Evolutionary conservation across 2,888 invertebrate genomes (phyloP).

Genomic region (Drosophila anomelani): DNA sequence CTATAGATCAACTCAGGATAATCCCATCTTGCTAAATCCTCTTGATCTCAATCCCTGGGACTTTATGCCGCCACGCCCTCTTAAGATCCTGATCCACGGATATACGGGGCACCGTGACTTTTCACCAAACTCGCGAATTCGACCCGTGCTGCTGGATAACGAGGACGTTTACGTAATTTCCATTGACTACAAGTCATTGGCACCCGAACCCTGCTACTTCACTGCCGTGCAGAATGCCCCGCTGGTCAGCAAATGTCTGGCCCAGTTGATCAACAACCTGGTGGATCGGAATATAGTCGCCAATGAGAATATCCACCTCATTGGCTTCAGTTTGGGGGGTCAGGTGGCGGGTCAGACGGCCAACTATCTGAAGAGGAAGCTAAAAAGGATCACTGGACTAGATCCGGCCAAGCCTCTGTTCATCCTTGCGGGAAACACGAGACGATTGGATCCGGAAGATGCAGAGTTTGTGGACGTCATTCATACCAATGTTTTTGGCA

Average conservation of each 20-base stretch:
- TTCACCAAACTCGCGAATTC: conserved; percentile 87
- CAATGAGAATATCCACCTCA: conserved; percentile 86
- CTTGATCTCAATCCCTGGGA: conserved; percentile 66
- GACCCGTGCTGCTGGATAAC: conserved; percentile 87
- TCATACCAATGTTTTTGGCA: conserved; percentile 87
- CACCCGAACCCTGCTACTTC: conserved; percentile 87
- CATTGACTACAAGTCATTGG: conserved; percentile 87
- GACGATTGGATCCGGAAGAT: conserved; percentile 86
- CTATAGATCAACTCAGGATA: conserved; percentile 73
- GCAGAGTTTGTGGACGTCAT: conserved; percentile 88
- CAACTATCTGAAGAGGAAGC: conserved; percentile 85
- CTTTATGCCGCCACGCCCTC: conserved; percentile 83
- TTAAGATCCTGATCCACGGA: conserved; percentile 88
- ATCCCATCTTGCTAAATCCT: conserved; percentile 85
- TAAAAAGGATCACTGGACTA: conserved; percentile 87
- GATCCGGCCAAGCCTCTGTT: conserved; percentile 89
- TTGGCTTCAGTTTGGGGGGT: conserved; percentile 89
- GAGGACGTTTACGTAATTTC: conserved; percentile 87
- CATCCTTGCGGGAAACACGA: conserved; percentile 84
- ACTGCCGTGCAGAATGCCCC: conserved; percentile 87
- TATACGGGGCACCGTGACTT: conserved; percentile 87
- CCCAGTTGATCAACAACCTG: conserved; percentile 86
- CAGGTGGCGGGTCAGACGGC: conserved; percentile 87
- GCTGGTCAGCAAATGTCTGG: conserved; percentile 87
- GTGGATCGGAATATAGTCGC: conserved; percentile 84